Percentiles rank a stretch among this genome's conserved stretches.
Evolutionary conservation across 2,888 invertebrate genomes (phyloP).

Genomic region (Folsomia candida): DNA sequence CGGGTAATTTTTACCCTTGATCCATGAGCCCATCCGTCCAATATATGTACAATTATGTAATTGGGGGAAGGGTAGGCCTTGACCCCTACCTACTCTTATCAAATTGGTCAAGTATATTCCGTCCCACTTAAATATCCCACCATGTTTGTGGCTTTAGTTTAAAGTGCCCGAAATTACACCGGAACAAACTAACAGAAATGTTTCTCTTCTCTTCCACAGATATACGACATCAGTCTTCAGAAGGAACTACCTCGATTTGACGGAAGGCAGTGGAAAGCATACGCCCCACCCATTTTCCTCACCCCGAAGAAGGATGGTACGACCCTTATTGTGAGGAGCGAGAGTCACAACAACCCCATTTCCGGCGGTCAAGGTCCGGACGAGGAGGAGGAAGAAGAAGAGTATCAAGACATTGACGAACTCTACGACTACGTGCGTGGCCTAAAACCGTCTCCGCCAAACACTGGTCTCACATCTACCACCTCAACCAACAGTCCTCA

Average conservation of each 20-base stretch:
- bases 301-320: conserved; percentile 2
- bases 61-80: too few species aligned
- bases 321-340: not conserved
- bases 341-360: conserved; percentile 45
- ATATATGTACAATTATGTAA: too few species aligned
- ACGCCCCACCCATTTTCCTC: conserved; percentile 48
- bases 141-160: too few species aligned
- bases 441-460: conserved; percentile 75
- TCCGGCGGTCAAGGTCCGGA: too few species aligned
- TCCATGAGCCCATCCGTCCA: too few species aligned
- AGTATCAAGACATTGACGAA: conserved; percentile 94
- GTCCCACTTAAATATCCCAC: too few species aligned
- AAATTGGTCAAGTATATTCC: too few species aligned
- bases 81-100: too few species aligned
- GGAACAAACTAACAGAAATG: too few species aligned
- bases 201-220: conserved; percentile 24
- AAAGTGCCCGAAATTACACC: too few species aligned
- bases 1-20: too few species aligned
- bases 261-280: conserved; percentile 49
- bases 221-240: conserved; percentile 49
- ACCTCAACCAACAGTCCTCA: too few species aligned
- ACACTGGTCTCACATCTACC: not conserved
- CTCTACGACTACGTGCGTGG: conserved; percentile 94
- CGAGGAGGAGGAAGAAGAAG: conserved; percentile 60
- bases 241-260: conserved; percentile 48